These are phyloP conservation scores for Dryomyza anilis DNA, from an alignment of 2,888 invertebrate genomes.

Conservation along the genomic window DNA sequence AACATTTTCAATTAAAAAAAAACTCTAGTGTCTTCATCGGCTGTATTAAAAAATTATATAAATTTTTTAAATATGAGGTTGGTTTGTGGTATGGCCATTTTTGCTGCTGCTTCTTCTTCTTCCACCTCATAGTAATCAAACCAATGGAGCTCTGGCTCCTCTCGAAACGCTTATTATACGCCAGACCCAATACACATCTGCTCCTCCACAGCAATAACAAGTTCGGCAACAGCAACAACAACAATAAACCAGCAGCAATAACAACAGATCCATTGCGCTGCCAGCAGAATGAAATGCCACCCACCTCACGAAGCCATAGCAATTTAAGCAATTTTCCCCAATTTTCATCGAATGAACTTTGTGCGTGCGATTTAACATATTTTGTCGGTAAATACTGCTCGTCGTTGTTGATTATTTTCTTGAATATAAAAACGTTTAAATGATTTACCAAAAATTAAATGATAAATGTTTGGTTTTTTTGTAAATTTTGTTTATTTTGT, in stretches of 20 bases:
- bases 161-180: conserved; percentile 2
- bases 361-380: not conserved
- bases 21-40: too few species aligned
- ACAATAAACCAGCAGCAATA: not conserved
- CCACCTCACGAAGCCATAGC: conserved; percentile 6
- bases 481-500: conserved; percentile 23
- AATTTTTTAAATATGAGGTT: too few species aligned
- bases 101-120: not conserved
- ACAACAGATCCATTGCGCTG: too few species aligned
- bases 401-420: conserved; percentile 20
- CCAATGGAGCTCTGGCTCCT: not conserved
- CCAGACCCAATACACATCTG: not conserved
- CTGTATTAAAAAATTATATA: conserved; percentile 8
- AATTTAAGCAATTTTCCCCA: conserved; percentile 10
- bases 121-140: too few species aligned
- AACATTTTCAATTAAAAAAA: too few species aligned
- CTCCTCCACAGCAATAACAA: not conserved
- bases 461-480: conserved; percentile 29
- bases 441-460: conserved; percentile 39
- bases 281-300: too few species aligned
- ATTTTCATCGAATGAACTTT: conserved; percentile 2
- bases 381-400: conserved; percentile 25
- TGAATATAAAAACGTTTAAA: conserved; percentile 37
- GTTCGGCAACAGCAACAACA: not conserved
- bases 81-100: not conserved